Base-by-base conservation (phyloP, 2,888 invertebrate species). In the Pyrochroa serraticornis region DNA sequence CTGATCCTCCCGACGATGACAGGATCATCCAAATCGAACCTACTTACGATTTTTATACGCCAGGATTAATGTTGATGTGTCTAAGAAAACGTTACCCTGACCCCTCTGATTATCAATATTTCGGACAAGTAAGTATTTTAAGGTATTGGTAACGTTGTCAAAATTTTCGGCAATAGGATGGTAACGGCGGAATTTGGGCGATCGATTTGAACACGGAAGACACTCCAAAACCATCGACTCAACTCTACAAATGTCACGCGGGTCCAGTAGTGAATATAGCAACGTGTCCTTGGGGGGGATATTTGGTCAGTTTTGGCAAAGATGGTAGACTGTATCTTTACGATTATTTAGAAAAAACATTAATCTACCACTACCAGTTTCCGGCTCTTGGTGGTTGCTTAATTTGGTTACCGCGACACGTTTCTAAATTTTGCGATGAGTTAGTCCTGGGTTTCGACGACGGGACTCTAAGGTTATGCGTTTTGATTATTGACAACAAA, bases 1-100 rank as follows among this genome's bases (percentile, higher is more conserved):
- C 94, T 0, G 92, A 95, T 77, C 89, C 90, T 0, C 86, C 89
- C 0, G 93, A 93, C 67, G 90, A 92, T 5, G 88, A 92, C 67
- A 85, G 87, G 5, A 87, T 86, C 58, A 86, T 94, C 14, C 90
- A 93, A 78, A 67, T 94, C 53, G 93, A 95, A 74, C 95, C 95
- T 1, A 90, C 91, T 50, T 91, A 91, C 69, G 94, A 95, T 76
- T 88, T 92, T 68, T 83, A 85, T 65, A 87, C 67, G n/a, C 76
- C 70, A 13, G 70, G 71, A 33, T 65, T 72, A 0, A 80, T 82
- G 73, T 79, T 87, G 30, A 82, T 84, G 79, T 79, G 80, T 36
- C 82, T 87, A 33, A 77, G 80, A 22, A 86, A 84, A 67, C 79
- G 82, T 43, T 66, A 75, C 9, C 71, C 72, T 1, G 63, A 74